Percentiles rank a stretch among this genome's conserved stretches.
phyloP scores from a whole-genome alignment of 2,888 invertebrate species.

The Eilema sororculum region DNA sequence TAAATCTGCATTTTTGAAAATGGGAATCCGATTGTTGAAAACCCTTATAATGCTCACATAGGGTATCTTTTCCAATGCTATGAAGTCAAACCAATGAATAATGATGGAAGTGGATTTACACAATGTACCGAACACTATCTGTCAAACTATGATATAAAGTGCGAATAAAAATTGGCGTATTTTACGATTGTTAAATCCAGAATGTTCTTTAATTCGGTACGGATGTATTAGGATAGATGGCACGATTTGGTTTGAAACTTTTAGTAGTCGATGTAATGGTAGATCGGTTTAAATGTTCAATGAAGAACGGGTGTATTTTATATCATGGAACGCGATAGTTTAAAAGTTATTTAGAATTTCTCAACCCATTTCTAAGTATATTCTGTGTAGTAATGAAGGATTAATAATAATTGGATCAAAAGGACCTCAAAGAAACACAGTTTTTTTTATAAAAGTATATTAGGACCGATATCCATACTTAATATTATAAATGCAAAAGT shows the following conservation, averaged over 20 bases:
- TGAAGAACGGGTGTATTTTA: too few relatives aligned
- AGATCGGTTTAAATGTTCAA: too few relatives aligned
- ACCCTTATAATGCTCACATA: conserved; percentile 30
- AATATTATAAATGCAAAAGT: too few relatives aligned
- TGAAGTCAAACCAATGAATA: conserved; percentile 9
- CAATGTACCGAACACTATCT: conserved; percentile 75
- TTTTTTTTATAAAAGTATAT: too few relatives aligned
- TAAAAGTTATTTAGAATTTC: too few relatives aligned
- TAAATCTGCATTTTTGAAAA: conserved; percentile 32
- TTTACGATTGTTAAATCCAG: conserved; percentile 58
- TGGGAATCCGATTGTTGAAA: conserved; percentile 17
- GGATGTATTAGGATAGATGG: conserved; percentile 19
- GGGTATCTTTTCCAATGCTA: conserved; percentile 33
- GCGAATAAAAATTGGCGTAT: conserved; percentile 71
- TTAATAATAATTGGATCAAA: too few relatives aligned
- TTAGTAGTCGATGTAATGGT: background rate
- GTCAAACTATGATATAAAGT: conserved; percentile 76
- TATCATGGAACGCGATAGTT: too few relatives aligned
- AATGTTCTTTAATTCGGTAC: conserved; percentile 47
- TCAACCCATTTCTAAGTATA: too few relatives aligned
- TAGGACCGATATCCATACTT: too few relatives aligned
- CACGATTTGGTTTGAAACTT: background rate
- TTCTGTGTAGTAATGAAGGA: too few relatives aligned
- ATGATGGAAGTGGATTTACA: conserved; percentile 49
- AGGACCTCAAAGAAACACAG: too few relatives aligned